Conservation (phyloP, 1,140 invertebrate genomes). For the Liolophura sinensis region DNA sequence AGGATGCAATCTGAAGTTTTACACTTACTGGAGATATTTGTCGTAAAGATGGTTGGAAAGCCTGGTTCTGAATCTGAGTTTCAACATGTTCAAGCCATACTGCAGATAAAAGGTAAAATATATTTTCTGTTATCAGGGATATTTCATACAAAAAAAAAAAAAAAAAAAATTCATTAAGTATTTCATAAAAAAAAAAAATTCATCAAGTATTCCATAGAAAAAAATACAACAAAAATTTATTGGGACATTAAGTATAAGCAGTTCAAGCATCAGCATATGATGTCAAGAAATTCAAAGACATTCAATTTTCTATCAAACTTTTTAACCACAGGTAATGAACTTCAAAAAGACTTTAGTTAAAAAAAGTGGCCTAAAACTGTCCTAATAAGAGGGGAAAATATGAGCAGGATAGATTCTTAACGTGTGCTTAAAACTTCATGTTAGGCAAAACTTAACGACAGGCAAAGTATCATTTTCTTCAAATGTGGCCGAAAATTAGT, state of each 20-base stretch:
- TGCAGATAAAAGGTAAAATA: constrained; percentile 41
- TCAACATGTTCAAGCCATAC: constrained; percentile 92
- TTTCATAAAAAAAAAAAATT: constrained; percentile 10
- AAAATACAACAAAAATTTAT: too few species aligned
- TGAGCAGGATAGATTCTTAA: neutral
- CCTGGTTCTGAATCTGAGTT: constrained; percentile 86
- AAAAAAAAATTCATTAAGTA: constrained; percentile 8
- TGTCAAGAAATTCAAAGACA: neutral
- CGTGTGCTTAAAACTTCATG: too few species aligned
- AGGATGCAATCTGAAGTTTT: neutral
- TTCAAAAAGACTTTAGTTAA: neutral
- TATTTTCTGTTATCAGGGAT: constrained; percentile 1
- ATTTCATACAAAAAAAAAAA: constrained; percentile 17
- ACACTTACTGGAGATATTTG: constrained; percentile 85
- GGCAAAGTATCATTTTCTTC: too few species aligned
- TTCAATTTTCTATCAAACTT: neutral
- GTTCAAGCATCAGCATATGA: too few species aligned
- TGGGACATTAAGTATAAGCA: too few species aligned
- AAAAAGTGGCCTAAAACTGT: too few species aligned
- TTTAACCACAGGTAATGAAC: neutral
- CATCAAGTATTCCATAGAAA: too few species aligned
- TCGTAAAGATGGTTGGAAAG: constrained; percentile 85
- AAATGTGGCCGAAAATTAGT: too few species aligned
- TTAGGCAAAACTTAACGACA: too few species aligned
- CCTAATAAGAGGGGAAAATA: too few species aligned